Evolutionary conservation across 1,140 invertebrate genomes (phyloP), one percentile per base, ranked within the genome.

Genomic region (Metopolophium dirhodum): DNA sequence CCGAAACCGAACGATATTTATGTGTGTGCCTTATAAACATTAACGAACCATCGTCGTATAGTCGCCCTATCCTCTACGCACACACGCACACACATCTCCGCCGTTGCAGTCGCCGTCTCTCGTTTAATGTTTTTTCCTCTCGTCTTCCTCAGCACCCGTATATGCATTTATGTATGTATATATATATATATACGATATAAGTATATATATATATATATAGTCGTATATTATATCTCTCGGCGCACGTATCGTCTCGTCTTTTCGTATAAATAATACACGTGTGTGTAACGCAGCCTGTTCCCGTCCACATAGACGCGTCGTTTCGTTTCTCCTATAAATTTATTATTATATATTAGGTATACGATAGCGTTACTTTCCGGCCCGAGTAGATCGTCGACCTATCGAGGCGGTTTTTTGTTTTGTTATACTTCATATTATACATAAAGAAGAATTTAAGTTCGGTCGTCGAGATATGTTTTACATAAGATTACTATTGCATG

Each of bases 1-100:
- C 90, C 90, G 90, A 92, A 92, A 92, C 47, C 77, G 68, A 83
- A 92, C 90, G 90, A 91, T 91, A 45, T 91, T 91, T 91, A 91
- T 91, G 57, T 91, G 57, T 91, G 30, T 20, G 41, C 89, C 88
- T 90, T 90, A 90, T 47, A 87, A 68, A 87, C 85, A 87, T 61
- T 91, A 91, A 91, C 54, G 90, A 90, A 68, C 57, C 51, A 26
- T 61, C 54, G 37, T 14, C 30, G 26, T 61, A 26, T 30, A 68
- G 61, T 77, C 61, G 61, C 14, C 61, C 90, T 90, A 68, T 87
- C 83, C 86, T 87, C 86, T 51, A 35, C 41, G 9, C 9, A 49
- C 26, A 86, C 7, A 86, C 7, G 18, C 26, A 49, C 49, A 51
- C 4, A 35, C 18, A 35, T 51, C 41, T 30, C 1, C 47, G 23